Evolutionary conservation across 2,888 invertebrate genomes (phyloP).

Genomic region (Podotricha telesiphe): DNA sequence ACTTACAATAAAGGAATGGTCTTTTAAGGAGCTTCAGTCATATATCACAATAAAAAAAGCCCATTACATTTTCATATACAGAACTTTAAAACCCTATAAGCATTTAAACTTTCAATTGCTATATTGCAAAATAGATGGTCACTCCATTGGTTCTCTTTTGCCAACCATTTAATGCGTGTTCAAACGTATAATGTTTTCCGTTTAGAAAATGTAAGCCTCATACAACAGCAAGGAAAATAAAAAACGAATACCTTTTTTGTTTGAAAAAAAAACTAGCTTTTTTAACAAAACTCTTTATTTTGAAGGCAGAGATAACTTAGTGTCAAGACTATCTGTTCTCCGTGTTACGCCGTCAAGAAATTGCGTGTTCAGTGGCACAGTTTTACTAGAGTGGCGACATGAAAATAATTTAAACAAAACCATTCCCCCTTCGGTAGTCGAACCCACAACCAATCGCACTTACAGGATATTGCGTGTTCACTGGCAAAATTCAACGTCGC

Average conservation of each 20-base stretch:
- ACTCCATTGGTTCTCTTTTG: conserved; percentile 18
- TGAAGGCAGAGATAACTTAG: not conserved
- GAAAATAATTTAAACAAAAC: too few relatives aligned
- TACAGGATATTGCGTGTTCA: too few relatives aligned
- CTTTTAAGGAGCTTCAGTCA: too few relatives aligned
- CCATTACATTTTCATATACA: not conserved
- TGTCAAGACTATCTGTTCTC: not conserved
- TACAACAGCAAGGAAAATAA: not conserved
- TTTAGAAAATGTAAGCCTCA: not conserved
- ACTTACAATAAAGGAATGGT: too few relatives aligned
- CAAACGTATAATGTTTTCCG: conserved; percentile 15
- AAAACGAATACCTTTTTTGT: not conserved
- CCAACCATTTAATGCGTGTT: conserved; percentile 23
- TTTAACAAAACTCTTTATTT: too few relatives aligned
- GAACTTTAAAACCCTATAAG: not conserved
- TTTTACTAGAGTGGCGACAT: too few relatives aligned
- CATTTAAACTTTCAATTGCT: conserved; percentile 12
- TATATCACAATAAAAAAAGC: not conserved
- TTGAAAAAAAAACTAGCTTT: too few relatives aligned
- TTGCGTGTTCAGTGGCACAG: not conserved
- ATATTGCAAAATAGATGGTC: conserved; percentile 6
- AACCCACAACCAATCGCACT: too few relatives aligned
- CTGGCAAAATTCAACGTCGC: too few relatives aligned
- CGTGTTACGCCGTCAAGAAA: not conserved
- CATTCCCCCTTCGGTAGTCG: too few relatives aligned